Evolutionary conservation across 2,888 invertebrate species (phyloP), one percentile per base, ranked within the genome.

Genomic region (Melinopterus prodromus): DNA sequence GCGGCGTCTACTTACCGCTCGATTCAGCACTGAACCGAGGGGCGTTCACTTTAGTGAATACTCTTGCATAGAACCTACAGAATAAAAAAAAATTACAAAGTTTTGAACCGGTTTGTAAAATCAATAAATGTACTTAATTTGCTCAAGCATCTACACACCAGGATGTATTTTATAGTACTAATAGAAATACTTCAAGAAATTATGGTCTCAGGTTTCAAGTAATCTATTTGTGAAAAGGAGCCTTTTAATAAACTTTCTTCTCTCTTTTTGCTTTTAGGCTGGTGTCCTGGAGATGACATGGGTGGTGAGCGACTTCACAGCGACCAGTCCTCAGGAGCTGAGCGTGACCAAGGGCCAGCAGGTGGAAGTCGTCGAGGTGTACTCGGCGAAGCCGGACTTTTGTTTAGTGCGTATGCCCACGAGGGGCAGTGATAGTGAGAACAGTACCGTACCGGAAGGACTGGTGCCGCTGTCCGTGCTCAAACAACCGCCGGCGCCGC

Each of bases 261-360:
- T 14, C 12, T 78, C 69, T 77, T 14, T 71, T 84, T 85, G 83
- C 83, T 91, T 90, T 38, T 91, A 96, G 95, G 91, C 93, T 80
- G 94, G 95, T 85, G 95, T 94, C 80, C 93, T 94, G 82, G 97
- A 97, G 89, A 95, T 96, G 93, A 96, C 96, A 81, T 97, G 97
- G 97, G 96, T 97, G 85, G 93, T 97, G 79, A 95, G 95, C 83
- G 98, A 98, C 88, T 96, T 95, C 89, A 94, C 95, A n/a, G 91
- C 94, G 16, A 91, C 93, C 12, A 94, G 94, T 83, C 91, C 94
- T 75, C 94, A 94, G 79, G 98, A 98, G 89, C 90, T 98, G 85
- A 94, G 94, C 78, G 97, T 98, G 72, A 92, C 92, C 82, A 97
- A 97, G 89, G 98, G 98, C 35, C 98, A 98, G 90, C 98, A 98